A percentile compares a stretch with the other conserved stretches of the same genome.
Conservation (phyloP, 2,113 vertebrate genomes). For the Albula glossodonta region DNA sequence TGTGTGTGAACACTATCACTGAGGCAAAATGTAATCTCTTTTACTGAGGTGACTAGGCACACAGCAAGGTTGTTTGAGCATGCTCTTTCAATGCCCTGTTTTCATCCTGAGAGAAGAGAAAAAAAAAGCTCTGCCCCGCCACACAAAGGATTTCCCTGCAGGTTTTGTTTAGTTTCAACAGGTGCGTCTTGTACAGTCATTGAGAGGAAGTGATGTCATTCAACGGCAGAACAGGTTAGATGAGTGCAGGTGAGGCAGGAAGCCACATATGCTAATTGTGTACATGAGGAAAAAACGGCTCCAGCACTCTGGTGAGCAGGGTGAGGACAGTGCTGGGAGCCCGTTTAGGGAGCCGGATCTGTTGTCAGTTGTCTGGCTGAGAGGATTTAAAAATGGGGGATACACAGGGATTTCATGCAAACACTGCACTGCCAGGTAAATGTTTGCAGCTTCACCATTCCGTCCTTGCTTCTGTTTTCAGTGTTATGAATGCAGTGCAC, state of each 20-base stretch:
- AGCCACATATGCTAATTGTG: slow-evolving; percentile 71
- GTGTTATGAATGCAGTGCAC: slow-evolving; percentile 5
- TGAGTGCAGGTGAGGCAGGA: slow-evolving; percentile 80
- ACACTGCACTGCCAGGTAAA: slow-evolving; percentile 72
- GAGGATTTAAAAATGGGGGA: slow-evolving; percentile 67
- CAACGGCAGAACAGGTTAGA: slow-evolving; percentile 87
- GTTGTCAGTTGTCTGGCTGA: slow-evolving; percentile 33
- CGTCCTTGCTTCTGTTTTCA: slow-evolving; percentile 5
- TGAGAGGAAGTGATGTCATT: slow-evolving; percentile 76
- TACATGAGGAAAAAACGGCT: slow-evolving; percentile 68
- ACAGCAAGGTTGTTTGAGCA: background rate
- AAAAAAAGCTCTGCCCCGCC: background rate
- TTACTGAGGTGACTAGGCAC: background rate
- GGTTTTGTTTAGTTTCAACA: slow-evolving; percentile 49
- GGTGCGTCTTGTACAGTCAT: slow-evolving; percentile 36
- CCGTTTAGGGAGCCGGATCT: slow-evolving; percentile 51
- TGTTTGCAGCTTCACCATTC: slow-evolving; percentile 22
- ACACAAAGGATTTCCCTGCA: slow-evolving; percentile 9
- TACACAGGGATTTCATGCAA: slow-evolving; percentile 55
- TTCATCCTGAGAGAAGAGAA: background rate
- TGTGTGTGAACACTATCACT: background rate
- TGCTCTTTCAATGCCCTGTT: background rate
- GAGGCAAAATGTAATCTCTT: background rate
- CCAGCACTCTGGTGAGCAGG: slow-evolving; percentile 58
- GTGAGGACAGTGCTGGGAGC: slow-evolving; percentile 70